Evolutionary conservation across 2,797 vertebrate genomes (phyloP).

Genomic region (Xenops minutus): DNA sequence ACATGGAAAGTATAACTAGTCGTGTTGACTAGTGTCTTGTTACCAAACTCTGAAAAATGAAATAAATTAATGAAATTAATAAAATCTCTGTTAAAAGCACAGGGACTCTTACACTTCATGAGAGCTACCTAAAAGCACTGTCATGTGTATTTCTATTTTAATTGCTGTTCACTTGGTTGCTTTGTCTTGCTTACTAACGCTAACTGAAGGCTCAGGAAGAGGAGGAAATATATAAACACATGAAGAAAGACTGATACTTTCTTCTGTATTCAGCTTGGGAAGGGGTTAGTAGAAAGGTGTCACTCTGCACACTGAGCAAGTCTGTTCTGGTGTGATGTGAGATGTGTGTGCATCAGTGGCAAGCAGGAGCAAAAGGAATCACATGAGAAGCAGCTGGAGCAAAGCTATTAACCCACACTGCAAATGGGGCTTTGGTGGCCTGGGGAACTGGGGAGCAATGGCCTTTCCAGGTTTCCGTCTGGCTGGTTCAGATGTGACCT

Average conservation of each 20-base stretch:
- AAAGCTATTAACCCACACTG: not conserved
- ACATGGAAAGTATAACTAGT: rapidly evolving
- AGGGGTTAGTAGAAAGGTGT: not conserved
- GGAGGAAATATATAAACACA: not conserved
- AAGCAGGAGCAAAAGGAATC: not conserved
- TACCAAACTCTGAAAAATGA: rapidly evolving
- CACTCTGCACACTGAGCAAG: not conserved
- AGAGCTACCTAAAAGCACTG: not conserved
- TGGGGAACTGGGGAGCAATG: not conserved
- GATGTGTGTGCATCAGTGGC: not conserved
- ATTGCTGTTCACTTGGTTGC: not conserved
- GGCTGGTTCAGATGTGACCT: not conserved
- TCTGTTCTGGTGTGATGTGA: not conserved
- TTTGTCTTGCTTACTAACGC: not conserved
- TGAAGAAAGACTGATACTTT: not conserved
- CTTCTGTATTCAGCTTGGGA: not conserved
- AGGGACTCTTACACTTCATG: not conserved
- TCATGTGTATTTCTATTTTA: not conserved
- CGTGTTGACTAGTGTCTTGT: rapidly evolving
- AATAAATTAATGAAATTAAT: not conserved
- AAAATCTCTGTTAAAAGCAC: not conserved
- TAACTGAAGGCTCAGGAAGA: not conserved
- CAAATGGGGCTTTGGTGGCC: not conserved
- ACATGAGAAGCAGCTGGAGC: rapidly evolving
- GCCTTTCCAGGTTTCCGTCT: not conserved